Evolutionary conservation across 2,888 invertebrate species (phyloP).

Genomic region (Altica lythri): DNA sequence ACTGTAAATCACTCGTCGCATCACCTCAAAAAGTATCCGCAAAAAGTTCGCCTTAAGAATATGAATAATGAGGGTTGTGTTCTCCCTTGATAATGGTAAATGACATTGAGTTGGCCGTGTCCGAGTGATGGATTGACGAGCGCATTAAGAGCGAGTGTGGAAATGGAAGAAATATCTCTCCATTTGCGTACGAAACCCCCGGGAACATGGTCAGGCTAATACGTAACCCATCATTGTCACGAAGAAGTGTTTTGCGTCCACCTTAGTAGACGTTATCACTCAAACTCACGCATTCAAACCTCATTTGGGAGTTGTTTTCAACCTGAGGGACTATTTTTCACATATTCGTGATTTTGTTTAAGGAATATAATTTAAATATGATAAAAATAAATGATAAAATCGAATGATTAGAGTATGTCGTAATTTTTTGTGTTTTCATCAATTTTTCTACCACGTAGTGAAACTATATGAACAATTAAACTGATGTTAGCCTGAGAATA

Average conservation of each 20-base stretch:
- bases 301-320: constrained; percentile 28
- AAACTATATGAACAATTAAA: too few species aligned
- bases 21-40: constrained; percentile 24
- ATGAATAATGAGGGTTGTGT: constrained; percentile 40
- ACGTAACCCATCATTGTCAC: constrained; percentile 54
- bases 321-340: constrained; percentile 24
- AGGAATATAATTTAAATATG: too few species aligned
- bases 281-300: constrained; percentile 43
- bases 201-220: constrained; percentile 50
- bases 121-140: constrained; percentile 49
- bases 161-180: constrained; percentile 54
- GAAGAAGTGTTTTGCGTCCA: constrained; percentile 44
- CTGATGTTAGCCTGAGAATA: too few species aligned
- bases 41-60: constrained; percentile 37
- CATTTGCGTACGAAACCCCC: constrained; percentile 52
- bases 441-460: too few species aligned
- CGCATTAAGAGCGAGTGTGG: constrained; percentile 46
- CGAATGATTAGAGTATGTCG: too few species aligned
- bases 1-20: constrained; percentile 17
- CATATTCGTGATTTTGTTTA: constrained; percentile 23
- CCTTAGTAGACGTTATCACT: constrained; percentile 45
- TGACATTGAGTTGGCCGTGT: constrained; percentile 48
- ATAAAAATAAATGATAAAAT: too few species aligned
- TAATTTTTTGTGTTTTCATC: too few species aligned
- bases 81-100: constrained; percentile 44